These are phyloP conservation scores for Hippoglossus stenolepis DNA, from an alignment of 2,113 vertebrate species.

Conservation along the genomic window DNA sequence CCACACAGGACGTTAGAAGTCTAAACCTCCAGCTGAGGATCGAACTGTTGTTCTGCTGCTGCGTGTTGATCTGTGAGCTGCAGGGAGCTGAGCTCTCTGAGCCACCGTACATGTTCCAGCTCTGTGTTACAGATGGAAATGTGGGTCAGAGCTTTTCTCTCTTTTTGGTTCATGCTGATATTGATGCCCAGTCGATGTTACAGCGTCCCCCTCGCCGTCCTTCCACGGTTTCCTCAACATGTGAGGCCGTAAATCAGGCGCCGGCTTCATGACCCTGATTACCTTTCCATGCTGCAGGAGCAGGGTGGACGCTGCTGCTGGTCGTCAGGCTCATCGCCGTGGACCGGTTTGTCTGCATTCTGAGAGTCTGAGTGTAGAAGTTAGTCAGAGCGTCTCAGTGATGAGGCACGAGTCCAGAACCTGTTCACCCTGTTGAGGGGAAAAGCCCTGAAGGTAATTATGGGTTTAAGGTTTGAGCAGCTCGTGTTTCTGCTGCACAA, in stretches of 20 bases:
- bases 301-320: too few species aligned
- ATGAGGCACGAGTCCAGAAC: conserved; percentile 11
- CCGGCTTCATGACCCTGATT: not conserved
- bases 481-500: conserved; percentile 15
- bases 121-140: not conserved
- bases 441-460: conserved; percentile 43
- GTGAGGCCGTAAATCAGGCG: conserved; percentile 31
- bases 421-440: conserved; percentile 54
- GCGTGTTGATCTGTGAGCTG: too few species aligned
- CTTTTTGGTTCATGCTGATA: not conserved
- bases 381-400: not conserved
- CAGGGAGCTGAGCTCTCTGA: too few species aligned
- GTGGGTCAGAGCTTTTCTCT: not conserved
- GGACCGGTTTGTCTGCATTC: conserved; percentile 19
- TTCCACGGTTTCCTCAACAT: not conserved
- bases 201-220: too few species aligned
- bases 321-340: too few species aligned
- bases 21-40: too few species aligned
- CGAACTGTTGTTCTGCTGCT: too few species aligned
- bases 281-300: too few species aligned
- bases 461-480: not conserved
- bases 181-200: too few species aligned
- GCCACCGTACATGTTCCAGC: too few species aligned
- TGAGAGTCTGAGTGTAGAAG: not conserved
- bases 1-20: too few species aligned